Evolutionary conservation across 2,888 invertebrate species (phyloP).

Genomic region (Antitype chi): DNA sequence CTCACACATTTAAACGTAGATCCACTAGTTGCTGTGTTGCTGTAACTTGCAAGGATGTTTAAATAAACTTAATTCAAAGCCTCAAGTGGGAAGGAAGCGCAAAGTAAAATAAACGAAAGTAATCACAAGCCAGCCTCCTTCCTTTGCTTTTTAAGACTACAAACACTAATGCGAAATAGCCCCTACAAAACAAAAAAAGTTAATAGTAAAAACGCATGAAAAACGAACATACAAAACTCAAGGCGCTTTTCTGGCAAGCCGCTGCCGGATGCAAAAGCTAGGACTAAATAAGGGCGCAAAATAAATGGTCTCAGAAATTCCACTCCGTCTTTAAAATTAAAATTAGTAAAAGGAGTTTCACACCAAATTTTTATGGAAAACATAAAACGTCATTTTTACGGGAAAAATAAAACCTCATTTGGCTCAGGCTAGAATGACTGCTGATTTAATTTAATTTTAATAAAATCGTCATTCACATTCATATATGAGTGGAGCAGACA

Average conservation of each 20-base stretch:
- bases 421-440: not conserved
- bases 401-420: too few species aligned
- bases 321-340: not conserved
- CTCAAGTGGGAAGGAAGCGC: not conserved
- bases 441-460: not conserved
- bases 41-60: not conserved
- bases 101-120: constrained; percentile 24
- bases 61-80: constrained; percentile 1
- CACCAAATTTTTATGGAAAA: not conserved
- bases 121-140: constrained; percentile 36
- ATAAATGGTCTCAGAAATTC: constrained; percentile 20
- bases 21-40: not conserved
- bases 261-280: constrained; percentile 51
- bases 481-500: too few species aligned
- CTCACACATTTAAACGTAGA: not conserved
- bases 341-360: not conserved
- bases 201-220: constrained; percentile 56
- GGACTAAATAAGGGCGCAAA: constrained; percentile 15
- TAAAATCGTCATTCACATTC: not conserved
- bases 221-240: constrained; percentile 49
- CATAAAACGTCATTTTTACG: not conserved
- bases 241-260: constrained; percentile 45
- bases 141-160: constrained; percentile 29
- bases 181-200: constrained; percentile 46
- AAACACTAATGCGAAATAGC: constrained; percentile 41